Evolutionary conservation across 1,140 invertebrate species (phyloP).

Genomic region (Anoplophora glabripennis): DNA sequence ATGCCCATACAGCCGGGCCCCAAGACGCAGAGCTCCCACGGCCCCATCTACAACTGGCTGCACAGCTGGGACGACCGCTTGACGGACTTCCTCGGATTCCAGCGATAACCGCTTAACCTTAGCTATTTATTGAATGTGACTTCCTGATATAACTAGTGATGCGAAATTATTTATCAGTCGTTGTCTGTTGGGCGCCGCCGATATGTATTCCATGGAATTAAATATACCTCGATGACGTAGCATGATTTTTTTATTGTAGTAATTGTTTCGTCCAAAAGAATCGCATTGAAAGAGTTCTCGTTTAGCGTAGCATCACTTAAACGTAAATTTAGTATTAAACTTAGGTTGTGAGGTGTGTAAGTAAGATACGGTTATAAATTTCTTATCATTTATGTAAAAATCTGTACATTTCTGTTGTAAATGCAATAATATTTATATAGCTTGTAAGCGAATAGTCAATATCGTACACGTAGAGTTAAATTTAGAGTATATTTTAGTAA

Average conservation of each 20-base stretch:
- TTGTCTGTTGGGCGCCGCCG: too few relatives aligned
- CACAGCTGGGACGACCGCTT: slow-evolving; percentile 62
- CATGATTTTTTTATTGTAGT: too few relatives aligned
- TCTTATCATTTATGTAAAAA: neutral
- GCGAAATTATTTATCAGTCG: too few relatives aligned
- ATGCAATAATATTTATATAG: slow-evolving; percentile 2
- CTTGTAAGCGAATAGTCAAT: neutral
- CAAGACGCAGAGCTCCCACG: slow-evolving; percentile 27
- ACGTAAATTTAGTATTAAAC: neutral
- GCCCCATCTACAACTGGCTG: slow-evolving; percentile 52
- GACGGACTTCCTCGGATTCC: slow-evolving; percentile 63
- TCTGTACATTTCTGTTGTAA: neutral
- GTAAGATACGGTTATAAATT: neutral
- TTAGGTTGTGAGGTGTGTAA: slow-evolving; percentile 1
- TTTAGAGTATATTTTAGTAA: slow-evolving; percentile 33
- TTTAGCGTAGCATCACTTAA: too few relatives aligned
- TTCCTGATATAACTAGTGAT: too few relatives aligned
- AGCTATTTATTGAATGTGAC: neutral
- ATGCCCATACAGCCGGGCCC: slow-evolving; percentile 56
- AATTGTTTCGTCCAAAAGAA: too few relatives aligned
- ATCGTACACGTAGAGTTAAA: slow-evolving; percentile 12
- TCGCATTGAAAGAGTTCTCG: too few relatives aligned
- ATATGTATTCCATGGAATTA: too few relatives aligned
- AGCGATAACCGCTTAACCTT: slow-evolving; percentile 33
- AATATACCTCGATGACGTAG: too few relatives aligned